Evolutionary conservation across 1,140 invertebrate genomes (phyloP).

Genomic region (Euwallacea similis): DNA sequence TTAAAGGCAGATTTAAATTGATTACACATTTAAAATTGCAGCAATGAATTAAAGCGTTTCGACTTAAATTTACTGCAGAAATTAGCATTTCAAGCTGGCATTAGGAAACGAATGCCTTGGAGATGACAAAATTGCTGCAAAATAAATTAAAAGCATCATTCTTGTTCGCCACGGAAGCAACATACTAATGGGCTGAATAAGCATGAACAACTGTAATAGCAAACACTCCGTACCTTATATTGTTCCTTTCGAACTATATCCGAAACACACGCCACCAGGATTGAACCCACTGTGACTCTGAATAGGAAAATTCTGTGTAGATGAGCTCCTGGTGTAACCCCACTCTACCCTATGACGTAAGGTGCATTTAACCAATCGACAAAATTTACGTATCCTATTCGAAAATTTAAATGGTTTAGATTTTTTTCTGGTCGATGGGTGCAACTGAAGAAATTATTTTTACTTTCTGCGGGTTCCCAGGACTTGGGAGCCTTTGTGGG

Average conservation of each 20-base stretch:
- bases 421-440: neutral
- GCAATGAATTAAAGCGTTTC: too few species aligned
- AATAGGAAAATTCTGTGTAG: conserved; percentile 42
- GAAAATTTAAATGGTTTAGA: conserved; percentile 22
- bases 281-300: conserved; percentile 45
- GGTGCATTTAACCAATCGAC: conserved; percentile 45
- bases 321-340: conserved; percentile 45
- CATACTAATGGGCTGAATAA: conserved; percentile 6
- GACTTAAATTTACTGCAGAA: too few species aligned
- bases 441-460: neutral
- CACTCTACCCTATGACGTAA: conserved; percentile 47
- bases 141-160: conserved; percentile 2
- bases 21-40: too few species aligned
- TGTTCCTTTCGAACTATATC: conserved; percentile 21
- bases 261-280: conserved; percentile 44
- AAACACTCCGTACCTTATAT: conserved; percentile 32
- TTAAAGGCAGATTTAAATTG: too few species aligned
- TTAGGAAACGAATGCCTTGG: too few species aligned
- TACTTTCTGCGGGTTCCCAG: neutral
- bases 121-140: too few species aligned
- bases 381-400: conserved; percentile 30
- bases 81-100: too few species aligned
- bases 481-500: too few species aligned
- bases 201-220: conserved; percentile 11
- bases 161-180: conserved; percentile 17